phyloP scores from a whole-genome alignment of 2,113 vertebrate species.

The Alligator sinensis region DNA sequence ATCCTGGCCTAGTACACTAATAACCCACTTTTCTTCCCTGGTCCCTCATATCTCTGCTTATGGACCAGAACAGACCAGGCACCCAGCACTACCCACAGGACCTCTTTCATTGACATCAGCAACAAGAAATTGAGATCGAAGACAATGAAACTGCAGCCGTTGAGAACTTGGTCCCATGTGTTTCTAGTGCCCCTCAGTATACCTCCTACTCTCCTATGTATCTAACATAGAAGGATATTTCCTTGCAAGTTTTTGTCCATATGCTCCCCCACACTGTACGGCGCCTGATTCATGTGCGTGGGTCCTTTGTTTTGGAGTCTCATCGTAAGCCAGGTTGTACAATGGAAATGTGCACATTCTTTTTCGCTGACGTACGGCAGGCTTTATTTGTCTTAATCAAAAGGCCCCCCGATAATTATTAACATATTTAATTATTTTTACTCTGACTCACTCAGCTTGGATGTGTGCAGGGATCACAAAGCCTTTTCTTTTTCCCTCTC shows the following conservation, averaged over 20 bases:
- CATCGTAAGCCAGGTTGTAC: neutral
- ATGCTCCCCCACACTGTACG: neutral
- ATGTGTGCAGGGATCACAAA: conserved; percentile 2
- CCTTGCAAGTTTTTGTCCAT: neutral
- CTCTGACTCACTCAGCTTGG: conserved; percentile 29
- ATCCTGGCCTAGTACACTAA: neutral
- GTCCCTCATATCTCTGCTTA: neutral
- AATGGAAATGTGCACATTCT: conserved; percentile 15
- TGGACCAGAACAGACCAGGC: neutral
- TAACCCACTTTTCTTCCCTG: neutral
- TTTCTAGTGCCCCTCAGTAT: fast-evolving
- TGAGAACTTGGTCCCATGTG: neutral
- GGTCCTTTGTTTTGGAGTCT: neutral
- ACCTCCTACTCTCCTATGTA: neutral
- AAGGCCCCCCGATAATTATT: conserved; percentile 62
- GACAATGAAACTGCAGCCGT: neutral
- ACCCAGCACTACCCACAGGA: neutral
- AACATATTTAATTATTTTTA: conserved; percentile 73
- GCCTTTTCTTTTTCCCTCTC: neutral
- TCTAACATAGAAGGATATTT: neutral
- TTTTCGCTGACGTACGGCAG: conserved; percentile 25
- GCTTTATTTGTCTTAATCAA: conserved; percentile 72
- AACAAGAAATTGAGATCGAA: neutral
- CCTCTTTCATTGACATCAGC: neutral
- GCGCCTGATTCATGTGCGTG: fast-evolving